Conservation (phyloP, 1,140 invertebrate genomes). For the Camponotus vicinus region DNA sequence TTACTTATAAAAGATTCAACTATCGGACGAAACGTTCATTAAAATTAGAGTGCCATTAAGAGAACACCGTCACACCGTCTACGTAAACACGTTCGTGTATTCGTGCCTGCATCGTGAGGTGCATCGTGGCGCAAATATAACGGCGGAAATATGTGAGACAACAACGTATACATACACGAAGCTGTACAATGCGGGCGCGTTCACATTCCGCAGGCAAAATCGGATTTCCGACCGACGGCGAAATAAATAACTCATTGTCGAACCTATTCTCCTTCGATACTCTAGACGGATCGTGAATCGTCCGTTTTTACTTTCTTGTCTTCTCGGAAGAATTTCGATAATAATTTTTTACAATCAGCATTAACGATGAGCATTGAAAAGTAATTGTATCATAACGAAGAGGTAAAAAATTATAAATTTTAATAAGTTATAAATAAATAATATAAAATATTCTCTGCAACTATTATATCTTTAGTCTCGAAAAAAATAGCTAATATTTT, state of each 20-base stretch:
- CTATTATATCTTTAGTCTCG: background rate
- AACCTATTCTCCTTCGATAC: background rate
- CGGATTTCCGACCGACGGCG: conserved; percentile 43
- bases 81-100: background rate
- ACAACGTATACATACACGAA: background rate
- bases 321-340: background rate
- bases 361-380: background rate
- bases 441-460: background rate
- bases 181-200: conserved; percentile 35
- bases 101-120: background rate
- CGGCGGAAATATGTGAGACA: conserved; percentile 17
- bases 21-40: background rate
- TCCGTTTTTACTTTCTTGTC: background rate
- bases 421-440: background rate
- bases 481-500: background rate
- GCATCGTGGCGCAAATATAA: conserved; percentile 5
- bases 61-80: background rate
- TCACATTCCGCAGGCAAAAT: conserved; percentile 26
- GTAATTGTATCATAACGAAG: background rate
- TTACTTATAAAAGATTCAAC: background rate
- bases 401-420: background rate
- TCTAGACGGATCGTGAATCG: background rate
- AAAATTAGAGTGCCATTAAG: conserved; percentile 45
- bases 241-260: conserved; percentile 43
- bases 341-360: background rate